Evolutionary conservation across 92 coral and sea anemone species (phyloP).

Genomic region (Heteractis magnifica): DNA sequence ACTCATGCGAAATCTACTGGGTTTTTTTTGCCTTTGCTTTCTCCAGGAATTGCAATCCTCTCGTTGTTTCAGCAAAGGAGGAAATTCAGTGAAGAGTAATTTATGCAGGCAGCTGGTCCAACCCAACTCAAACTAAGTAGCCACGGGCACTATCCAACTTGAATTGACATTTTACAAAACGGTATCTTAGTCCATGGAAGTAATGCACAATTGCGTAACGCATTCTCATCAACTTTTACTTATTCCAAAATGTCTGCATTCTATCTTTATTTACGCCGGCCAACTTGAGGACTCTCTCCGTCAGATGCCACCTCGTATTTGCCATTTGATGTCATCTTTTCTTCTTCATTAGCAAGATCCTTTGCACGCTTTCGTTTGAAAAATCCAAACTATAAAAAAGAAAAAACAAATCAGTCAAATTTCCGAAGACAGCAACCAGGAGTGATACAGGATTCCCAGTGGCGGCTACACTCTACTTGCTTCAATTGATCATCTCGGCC

Average conservation of each 20-base stretch:
- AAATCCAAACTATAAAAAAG: constrained; percentile 71
- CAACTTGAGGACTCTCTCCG: neutral
- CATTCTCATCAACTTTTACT: neutral
- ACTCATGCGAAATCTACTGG: too few relatives aligned
- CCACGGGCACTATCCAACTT: neutral
- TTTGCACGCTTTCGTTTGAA: constrained; percentile 74
- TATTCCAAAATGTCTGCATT: neutral
- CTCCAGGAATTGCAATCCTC: too few relatives aligned
- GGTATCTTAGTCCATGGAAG: neutral
- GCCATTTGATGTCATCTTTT: constrained; percentile 32
- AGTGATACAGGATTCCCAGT: too few relatives aligned
- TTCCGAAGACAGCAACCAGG: neutral
- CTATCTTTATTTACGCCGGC: neutral
- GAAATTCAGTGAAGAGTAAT: too few relatives aligned
- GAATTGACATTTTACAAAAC: neutral
- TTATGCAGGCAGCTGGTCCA: too few relatives aligned
- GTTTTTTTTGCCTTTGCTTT: too few relatives aligned
- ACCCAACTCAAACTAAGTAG: too few relatives aligned
- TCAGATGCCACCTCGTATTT: constrained; percentile 22
- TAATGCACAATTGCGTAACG: neutral
- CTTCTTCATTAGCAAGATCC: constrained; percentile 37
- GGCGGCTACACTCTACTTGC: neutral
- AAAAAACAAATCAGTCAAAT: neutral
- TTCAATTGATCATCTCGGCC: too few relatives aligned
- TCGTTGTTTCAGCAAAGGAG: too few relatives aligned